phyloP scores from a whole-genome alignment of 2,888 invertebrate genomes.

The Nycteola revayana region DNA sequence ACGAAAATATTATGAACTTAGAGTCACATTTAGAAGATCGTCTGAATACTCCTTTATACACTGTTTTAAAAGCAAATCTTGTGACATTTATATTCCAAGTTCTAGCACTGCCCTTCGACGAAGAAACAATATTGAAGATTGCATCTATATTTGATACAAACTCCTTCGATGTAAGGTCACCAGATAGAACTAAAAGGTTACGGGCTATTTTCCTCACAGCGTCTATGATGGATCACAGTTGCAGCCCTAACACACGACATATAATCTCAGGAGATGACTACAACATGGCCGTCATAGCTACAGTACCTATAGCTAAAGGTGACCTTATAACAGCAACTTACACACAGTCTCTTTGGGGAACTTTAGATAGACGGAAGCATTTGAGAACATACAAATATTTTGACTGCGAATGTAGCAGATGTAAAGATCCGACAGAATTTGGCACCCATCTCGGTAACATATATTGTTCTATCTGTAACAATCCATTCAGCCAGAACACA shows the following conservation, averaged over 20 bases:
- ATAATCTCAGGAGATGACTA: conserved; percentile 82
- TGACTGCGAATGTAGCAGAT: conserved; percentile 85
- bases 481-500: conserved; percentile 49
- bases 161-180: conserved; percentile 84
- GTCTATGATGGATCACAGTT: conserved; percentile 87
- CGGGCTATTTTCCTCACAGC: conserved; percentile 85
- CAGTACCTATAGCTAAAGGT: conserved; percentile 85
- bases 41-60: conserved; percentile 81
- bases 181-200: conserved; percentile 72
- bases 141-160: conserved; percentile 89
- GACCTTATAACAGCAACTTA: conserved; percentile 86
- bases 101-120: conserved; percentile 78
- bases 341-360: conserved; percentile 87
- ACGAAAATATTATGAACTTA: conserved; percentile 75
- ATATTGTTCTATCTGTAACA: conserved; percentile 83
- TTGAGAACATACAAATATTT: conserved; percentile 85
- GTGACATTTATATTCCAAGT: conserved; percentile 83
- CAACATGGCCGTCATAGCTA: conserved; percentile 84
- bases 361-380: conserved; percentile 84
- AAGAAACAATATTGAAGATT: conserved; percentile 81
- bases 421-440: conserved; percentile 86
- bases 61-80: conserved; percentile 82
- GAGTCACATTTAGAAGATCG: conserved; percentile 84
- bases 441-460: conserved; percentile 84
- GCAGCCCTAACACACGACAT: conserved; percentile 87